These are phyloP conservation scores for Tragulus kanchil DNA, from an alignment of 2,113 vertebrate species.

Conservation along the genomic window DNA sequence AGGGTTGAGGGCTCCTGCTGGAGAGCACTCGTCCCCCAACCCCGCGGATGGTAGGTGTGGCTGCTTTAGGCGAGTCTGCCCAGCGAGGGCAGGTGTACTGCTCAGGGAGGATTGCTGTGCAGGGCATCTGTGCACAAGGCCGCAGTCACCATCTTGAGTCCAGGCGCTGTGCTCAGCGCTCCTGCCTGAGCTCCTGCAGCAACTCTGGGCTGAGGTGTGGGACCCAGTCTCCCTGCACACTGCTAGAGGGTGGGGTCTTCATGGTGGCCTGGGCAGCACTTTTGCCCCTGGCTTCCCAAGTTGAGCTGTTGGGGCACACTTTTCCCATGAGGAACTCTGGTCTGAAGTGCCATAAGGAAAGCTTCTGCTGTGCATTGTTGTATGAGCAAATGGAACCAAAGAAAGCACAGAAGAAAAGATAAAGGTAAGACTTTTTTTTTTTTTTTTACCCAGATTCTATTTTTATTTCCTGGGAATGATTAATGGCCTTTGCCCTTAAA, in stretches of 20 bases:
- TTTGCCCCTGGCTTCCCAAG: neutral
- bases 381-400: neutral
- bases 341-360: neutral
- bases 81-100: neutral
- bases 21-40: neutral
- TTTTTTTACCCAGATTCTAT: neutral
- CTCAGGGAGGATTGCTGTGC: neutral
- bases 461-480: neutral
- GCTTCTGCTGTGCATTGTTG: neutral
- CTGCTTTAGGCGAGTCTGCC: neutral
- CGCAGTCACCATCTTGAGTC: neutral
- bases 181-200: neutral
- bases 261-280: neutral
- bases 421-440: neutral
- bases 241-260: neutral
- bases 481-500: neutral
- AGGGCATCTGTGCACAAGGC: neutral
- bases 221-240: neutral
- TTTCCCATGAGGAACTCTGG: neutral
- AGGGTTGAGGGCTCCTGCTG: neutral
- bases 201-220: neutral
- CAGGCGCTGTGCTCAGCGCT: neutral
- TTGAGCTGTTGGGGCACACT: neutral
- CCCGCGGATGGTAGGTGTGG: accelerated
- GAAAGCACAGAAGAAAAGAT: neutral